Evolutionary conservation across 2,113 vertebrate species (phyloP).

Genomic region (Platysteira castanea): DNA sequence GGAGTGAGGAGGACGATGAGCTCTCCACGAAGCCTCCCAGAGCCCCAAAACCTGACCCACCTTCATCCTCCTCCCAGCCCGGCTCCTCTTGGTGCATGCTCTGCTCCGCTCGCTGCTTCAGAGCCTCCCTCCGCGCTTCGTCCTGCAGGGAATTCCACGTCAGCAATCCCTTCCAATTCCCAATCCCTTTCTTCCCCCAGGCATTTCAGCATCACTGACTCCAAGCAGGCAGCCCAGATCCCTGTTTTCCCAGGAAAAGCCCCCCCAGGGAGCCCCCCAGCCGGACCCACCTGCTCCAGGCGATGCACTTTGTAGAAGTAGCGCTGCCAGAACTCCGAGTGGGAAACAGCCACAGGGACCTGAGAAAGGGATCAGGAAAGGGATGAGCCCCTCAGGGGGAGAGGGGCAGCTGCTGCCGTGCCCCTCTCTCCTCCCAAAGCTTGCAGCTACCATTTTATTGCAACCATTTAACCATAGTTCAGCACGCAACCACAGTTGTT

Average conservation of each 20-base stretch:
- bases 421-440: neutral
- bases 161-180: neutral
- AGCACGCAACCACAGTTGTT: rapidly evolving
- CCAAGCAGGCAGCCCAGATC: neutral
- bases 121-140: constrained; percentile 87
- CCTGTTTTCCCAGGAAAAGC: neutral
- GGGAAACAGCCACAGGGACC: constrained; percentile 94
- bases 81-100: constrained; percentile 83
- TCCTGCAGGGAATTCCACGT: constrained; percentile 72
- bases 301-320: constrained; percentile 97
- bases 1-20: neutral
- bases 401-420: neutral
- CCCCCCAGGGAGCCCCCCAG: neutral
- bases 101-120: constrained; percentile 94
- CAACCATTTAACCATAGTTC: neutral
- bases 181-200: neutral
- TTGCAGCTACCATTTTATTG: neutral
- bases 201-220: neutral
- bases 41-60: constrained; percentile 33
- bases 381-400: neutral
- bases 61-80: constrained; percentile 93
- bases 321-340: constrained; percentile 94
- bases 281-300: constrained; percentile 85
- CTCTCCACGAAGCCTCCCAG: neutral
- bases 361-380: constrained; percentile 5